phyloP scores from a whole-genome alignment of 2,797 vertebrate species.

The Todus mexicanus region DNA sequence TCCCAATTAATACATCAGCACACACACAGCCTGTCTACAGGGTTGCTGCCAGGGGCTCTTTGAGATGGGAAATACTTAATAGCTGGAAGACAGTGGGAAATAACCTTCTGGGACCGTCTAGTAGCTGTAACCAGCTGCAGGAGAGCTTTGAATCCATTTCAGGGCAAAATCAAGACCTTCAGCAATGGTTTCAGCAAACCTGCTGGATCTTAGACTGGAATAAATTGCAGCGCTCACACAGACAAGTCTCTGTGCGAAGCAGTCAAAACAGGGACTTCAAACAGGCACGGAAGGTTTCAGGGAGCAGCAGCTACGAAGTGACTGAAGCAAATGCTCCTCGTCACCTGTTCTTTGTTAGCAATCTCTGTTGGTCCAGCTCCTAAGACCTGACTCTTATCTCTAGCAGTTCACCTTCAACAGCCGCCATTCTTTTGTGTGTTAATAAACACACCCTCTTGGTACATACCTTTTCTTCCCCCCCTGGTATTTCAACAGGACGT shows the following conservation, averaged over 20 bases:
- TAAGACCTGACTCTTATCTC: background rate
- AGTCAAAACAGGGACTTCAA: background rate
- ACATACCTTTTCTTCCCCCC: accelerated
- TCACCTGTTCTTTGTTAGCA: background rate
- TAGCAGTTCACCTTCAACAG: background rate
- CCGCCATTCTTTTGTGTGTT: background rate
- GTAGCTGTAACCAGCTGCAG: background rate
- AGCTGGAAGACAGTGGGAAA: background rate
- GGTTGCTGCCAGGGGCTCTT: background rate
- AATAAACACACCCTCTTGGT: background rate
- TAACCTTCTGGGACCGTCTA: background rate
- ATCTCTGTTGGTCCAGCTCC: background rate
- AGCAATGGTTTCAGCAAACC: background rate
- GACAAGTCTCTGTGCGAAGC: background rate
- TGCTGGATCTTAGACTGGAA: background rate
- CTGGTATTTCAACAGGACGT: background rate
- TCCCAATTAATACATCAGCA: background rate
- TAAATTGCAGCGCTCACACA: background rate
- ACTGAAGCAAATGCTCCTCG: background rate
- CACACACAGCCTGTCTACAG: background rate
- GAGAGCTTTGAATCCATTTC: background rate
- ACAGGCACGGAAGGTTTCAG: background rate
- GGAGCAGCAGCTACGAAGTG: background rate
- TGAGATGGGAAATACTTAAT: background rate
- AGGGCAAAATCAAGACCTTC: background rate